Percentiles rank a stretch among this genome's conserved stretches.
These are phyloP conservation scores for Avahi laniger DNA, from an alignment of 2,797 vertebrate species.

Conservation along the genomic window DNA sequence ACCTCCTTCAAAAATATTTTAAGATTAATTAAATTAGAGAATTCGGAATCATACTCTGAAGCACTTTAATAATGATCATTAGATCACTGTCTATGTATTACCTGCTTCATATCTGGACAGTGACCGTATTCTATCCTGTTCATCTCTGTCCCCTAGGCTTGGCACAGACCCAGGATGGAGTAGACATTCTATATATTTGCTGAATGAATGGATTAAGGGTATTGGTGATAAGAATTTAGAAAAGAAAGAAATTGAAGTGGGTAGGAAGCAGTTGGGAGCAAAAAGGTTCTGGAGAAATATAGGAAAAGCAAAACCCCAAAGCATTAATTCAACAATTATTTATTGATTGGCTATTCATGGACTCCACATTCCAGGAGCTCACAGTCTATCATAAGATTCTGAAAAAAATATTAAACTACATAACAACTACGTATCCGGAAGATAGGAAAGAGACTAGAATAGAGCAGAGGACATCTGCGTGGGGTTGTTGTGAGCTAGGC, in stretches of 20 bases:
- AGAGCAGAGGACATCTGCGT: neutral
- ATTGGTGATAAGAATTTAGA: constrained; percentile 3
- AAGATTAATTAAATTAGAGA: neutral
- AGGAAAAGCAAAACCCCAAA: constrained; percentile 19
- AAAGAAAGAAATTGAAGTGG: neutral
- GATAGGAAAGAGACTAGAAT: neutral
- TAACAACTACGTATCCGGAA: neutral
- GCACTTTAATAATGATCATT: neutral
- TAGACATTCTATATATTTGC: neutral
- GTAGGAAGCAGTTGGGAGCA: neutral
- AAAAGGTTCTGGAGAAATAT: neutral
- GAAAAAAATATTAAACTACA: neutral
- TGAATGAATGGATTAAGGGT: neutral
- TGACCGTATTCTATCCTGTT: neutral
- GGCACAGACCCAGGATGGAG: neutral
- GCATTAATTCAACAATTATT: constrained; percentile 16
- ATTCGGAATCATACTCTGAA: neutral
- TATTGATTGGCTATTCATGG: neutral
- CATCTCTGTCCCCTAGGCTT: neutral
- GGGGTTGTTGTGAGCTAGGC: too few relatives aligned
- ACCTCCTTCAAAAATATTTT: neutral
- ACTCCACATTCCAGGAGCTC: neutral
- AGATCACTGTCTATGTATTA: neutral
- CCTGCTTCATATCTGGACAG: neutral
- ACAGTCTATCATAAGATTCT: neutral